Conservation (phyloP, 2,113 vertebrate genomes). For the Sylvietta virens region DNA sequence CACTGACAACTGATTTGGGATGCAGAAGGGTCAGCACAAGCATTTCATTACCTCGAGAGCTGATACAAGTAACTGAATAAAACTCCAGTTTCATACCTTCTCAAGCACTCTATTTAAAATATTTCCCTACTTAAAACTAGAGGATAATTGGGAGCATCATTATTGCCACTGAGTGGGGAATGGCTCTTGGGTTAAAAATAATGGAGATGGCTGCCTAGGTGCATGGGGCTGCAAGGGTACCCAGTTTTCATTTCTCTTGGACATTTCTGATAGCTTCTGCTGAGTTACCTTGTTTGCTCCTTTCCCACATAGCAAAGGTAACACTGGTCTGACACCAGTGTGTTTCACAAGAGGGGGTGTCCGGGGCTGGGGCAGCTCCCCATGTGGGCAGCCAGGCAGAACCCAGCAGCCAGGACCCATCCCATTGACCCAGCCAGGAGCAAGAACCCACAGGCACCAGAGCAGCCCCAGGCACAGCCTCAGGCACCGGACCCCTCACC, state of each 20-base stretch:
- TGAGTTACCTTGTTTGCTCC: not conserved
- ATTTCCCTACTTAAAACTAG: not conserved
- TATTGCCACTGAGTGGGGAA: not conserved
- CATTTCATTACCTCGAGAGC: not conserved
- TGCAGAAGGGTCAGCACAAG: not conserved
- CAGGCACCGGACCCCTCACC: not conserved
- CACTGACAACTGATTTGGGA: not conserved
- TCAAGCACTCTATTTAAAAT: not conserved
- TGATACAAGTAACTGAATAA: not conserved
- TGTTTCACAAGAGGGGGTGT: not conserved
- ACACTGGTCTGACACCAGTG: not conserved
- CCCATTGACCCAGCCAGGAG: not conserved
- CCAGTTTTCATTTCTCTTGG: not conserved
- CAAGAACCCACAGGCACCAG: not conserved
- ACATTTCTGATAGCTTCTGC: not conserved
- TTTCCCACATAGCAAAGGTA: not conserved
- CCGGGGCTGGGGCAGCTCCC: fast-evolving
- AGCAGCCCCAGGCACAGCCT: not conserved
- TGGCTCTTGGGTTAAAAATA: not conserved
- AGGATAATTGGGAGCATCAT: not conserved
- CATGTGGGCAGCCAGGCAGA: too few relatives aligned
- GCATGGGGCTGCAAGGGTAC: not conserved
- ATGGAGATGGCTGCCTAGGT: not conserved
- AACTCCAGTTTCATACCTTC: not conserved
- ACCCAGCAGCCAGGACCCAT: not conserved